Evolutionary conservation across 2,113 vertebrate species (phyloP).

Genomic region (Dasypus novemcinctus): DNA sequence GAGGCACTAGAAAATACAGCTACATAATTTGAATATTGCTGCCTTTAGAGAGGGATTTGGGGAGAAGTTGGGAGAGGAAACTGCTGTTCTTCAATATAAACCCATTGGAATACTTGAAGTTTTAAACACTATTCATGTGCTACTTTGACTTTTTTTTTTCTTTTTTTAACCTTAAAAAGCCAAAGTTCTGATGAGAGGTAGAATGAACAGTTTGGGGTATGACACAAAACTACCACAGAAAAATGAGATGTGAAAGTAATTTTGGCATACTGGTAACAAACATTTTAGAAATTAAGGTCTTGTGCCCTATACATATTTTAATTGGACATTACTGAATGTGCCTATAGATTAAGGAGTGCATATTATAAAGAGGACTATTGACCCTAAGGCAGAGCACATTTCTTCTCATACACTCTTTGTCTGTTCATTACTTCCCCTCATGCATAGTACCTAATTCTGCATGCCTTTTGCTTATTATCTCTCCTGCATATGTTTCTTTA

Average conservation of each 20-base stretch:
- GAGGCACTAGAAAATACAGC: neutral
- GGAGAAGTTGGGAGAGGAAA: neutral
- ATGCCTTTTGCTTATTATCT: neutral
- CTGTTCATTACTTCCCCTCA: neutral
- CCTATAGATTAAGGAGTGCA: neutral
- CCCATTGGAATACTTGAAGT: neutral
- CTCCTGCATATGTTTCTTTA: neutral
- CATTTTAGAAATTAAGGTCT: neutral
- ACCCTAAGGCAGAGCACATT: neutral
- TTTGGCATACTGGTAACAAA: neutral
- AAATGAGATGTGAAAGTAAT: neutral
- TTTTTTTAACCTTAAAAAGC: neutral
- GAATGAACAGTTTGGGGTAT: neutral
- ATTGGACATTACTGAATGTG: neutral
- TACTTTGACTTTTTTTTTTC: neutral
- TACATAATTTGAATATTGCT: neutral
- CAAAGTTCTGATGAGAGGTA: neutral
- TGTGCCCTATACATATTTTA: neutral
- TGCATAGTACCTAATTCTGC: neutral
- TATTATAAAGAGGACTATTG: neutral
- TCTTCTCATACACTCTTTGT: neutral
- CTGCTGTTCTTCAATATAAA: neutral
- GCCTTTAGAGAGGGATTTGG: neutral
- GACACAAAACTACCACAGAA: neutral
- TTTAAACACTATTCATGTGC: neutral